Evolutionary conservation across 1,140 invertebrate species (phyloP).

Genomic region (Apis laboriosa): DNA sequence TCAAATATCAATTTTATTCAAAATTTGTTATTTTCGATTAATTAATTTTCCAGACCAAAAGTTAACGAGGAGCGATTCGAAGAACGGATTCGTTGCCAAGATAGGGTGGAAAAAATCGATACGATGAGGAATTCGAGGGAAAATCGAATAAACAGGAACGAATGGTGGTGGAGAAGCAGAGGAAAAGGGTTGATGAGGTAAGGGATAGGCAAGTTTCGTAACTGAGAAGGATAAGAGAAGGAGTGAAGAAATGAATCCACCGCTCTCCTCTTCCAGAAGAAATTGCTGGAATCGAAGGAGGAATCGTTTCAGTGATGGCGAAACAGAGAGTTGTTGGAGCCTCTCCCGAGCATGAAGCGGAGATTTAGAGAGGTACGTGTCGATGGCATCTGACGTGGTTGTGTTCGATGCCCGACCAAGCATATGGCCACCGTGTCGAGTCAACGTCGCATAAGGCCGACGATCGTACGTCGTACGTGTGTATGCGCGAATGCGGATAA

Average conservation of each 20-base stretch:
- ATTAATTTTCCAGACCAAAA: too few relatives aligned
- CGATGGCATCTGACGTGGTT: slow-evolving; percentile 30
- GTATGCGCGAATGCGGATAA: not conserved
- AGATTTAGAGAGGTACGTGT: slow-evolving; percentile 35
- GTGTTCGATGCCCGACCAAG: slow-evolving; percentile 26
- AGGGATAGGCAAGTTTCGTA: not conserved
- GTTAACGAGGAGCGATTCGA: too few relatives aligned
- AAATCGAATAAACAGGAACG: slow-evolving; percentile 26
- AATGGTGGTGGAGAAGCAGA: too few relatives aligned
- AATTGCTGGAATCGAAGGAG: too few relatives aligned
- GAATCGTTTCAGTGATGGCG: not conserved
- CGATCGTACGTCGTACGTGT: not conserved
- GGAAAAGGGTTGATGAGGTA: not conserved
- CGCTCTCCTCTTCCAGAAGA: too few relatives aligned
- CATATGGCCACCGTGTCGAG: slow-evolving; percentile 35
- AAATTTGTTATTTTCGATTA: too few relatives aligned
- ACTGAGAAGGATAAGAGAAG: too few relatives aligned
- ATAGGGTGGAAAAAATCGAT: too few relatives aligned
- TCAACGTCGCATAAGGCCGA: slow-evolving; percentile 29
- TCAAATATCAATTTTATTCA: too few relatives aligned
- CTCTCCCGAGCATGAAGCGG: not conserved
- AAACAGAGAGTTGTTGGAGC: not conserved
- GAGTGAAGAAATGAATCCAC: too few relatives aligned
- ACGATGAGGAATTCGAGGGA: slow-evolving; percentile 15
- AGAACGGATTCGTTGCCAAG: too few relatives aligned